Conservation (phyloP, 2,797 vertebrate species). For the Bryconaethiops microstoma region DNA sequence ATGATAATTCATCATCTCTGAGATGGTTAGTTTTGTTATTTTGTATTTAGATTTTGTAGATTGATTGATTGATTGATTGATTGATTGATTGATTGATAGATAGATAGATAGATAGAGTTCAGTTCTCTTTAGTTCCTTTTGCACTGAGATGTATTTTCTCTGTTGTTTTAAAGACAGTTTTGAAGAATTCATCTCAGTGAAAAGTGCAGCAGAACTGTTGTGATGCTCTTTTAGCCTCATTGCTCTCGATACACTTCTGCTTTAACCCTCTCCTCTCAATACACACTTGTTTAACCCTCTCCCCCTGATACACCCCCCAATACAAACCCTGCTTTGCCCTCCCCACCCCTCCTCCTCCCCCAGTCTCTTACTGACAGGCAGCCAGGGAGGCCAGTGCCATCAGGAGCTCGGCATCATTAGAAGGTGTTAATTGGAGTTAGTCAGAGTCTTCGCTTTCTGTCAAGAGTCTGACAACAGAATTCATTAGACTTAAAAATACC, state of each 20-base stretch:
- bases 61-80: too few relatives aligned
- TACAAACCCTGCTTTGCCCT: constrained; percentile 44
- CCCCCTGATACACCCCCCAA: not conserved
- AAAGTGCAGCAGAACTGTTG: not conserved
- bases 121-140: too few relatives aligned
- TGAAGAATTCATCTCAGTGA: not conserved
- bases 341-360: constrained; percentile 43
- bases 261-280: constrained; percentile 1
- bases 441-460: constrained; percentile 91
- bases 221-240: not conserved
- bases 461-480: constrained; percentile 88
- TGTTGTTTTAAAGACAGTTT: not conserved
- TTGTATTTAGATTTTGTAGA: too few relatives aligned
- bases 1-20: too few relatives aligned
- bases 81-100: too few relatives aligned
- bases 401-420: constrained; percentile 93
- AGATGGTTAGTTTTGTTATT: too few relatives aligned
- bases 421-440: constrained; percentile 99
- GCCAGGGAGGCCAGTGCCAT: constrained; percentile 81
- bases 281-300: not conserved
- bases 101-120: too few relatives aligned
- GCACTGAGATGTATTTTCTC: not conserved
- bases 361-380: constrained; percentile 67
- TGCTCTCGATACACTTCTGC: not conserved
- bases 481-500: constrained; percentile 78